These are phyloP conservation scores for Esox masquinongy DNA, from an alignment of 2,797 vertebrate genomes.

Conservation along the genomic window DNA sequence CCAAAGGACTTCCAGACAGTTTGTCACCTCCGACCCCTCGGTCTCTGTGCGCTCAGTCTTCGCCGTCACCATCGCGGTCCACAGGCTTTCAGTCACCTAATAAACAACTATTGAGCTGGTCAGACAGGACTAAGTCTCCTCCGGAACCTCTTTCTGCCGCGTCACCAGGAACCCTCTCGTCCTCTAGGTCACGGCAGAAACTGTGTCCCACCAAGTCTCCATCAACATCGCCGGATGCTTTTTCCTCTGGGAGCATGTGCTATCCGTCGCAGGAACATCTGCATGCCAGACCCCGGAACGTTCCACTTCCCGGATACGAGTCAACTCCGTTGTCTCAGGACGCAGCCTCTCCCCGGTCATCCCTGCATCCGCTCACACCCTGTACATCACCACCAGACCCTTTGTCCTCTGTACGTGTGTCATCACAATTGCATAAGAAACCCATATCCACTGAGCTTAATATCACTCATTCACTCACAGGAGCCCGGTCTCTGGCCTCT, in stretches of 20 bases:
- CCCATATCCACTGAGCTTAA: neutral
- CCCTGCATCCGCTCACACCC: slow-evolving; percentile 12
- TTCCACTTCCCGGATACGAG: neutral
- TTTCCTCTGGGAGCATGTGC: slow-evolving; percentile 9
- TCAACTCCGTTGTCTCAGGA: slow-evolving; percentile 25
- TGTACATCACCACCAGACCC: neutral
- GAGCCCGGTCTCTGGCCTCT: neutral
- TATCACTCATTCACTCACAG: neutral
- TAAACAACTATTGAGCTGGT: neutral
- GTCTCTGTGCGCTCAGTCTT: slow-evolving; percentile 11
- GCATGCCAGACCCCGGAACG: too few relatives aligned
- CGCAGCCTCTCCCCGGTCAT: slow-evolving; percentile 7
- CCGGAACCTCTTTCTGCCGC: slow-evolving; percentile 1
- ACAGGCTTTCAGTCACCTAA: neutral
- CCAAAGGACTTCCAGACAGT: neutral
- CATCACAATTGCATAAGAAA: neutral
- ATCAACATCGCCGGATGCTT: slow-evolving; percentile 5
- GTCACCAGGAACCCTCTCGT: neutral
- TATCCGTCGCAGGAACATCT: neutral
- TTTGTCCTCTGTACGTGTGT: neutral
- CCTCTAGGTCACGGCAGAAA: neutral
- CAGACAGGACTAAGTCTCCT: neutral
- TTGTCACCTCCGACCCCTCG: neutral
- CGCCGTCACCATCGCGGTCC: slow-evolving; percentile 2
- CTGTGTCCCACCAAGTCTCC: slow-evolving; percentile 6